Percentiles rank a stretch among this genome's conserved stretches.
These are phyloP conservation scores for Cynocephalus volans DNA, from an alignment of 2,113 vertebrate genomes.

Conservation along the genomic window DNA sequence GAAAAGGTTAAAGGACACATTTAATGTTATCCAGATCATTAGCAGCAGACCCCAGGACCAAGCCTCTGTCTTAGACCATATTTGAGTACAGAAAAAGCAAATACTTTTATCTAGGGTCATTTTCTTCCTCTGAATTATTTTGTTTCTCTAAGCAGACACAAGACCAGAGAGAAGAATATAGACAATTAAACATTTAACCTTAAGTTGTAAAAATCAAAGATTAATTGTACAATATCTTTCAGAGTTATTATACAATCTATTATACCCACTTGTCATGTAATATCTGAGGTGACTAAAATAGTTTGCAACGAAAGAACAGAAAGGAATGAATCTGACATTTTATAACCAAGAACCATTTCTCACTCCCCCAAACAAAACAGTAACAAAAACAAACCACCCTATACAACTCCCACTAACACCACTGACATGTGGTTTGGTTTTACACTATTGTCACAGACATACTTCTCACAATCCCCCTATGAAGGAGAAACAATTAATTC, in stretches of 20 bases:
- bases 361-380: background rate
- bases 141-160: conserved; percentile 35
- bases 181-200: conserved; percentile 48
- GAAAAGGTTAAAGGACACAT: background rate
- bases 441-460: background rate
- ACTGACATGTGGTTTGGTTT: background rate
- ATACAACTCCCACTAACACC: background rate
- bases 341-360: background rate
- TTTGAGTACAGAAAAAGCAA: background rate
- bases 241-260: background rate
- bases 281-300: background rate
- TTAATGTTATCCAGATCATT: background rate
- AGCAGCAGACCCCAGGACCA: background rate
- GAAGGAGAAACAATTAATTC: background rate
- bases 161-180: conserved; percentile 31
- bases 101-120: background rate
- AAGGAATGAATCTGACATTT: background rate
- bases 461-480: background rate
- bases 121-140: conserved; percentile 61
- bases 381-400: background rate
- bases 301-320: background rate
- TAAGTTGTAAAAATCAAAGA: conserved; percentile 5
- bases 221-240: background rate
- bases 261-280: background rate
- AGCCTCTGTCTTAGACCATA: background rate